Evolutionary conservation across 2,888 invertebrate genomes (phyloP).

Genomic region (Lycia hirtaria): DNA sequence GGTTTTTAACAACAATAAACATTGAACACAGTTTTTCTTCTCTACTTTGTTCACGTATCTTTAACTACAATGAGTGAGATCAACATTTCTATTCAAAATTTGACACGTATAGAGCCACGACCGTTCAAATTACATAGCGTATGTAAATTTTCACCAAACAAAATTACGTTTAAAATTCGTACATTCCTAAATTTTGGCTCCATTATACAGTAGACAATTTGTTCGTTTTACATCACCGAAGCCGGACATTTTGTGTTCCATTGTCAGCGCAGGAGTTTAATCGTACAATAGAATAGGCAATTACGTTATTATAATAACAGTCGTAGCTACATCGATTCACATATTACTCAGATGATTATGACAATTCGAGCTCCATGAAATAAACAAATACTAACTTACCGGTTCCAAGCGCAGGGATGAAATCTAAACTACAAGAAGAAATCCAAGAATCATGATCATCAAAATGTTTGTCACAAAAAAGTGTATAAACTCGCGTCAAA

Average conservation of each 20-base stretch:
- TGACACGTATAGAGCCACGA: neutral
- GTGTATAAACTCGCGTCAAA: slow-evolving; percentile 62
- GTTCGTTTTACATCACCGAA: slow-evolving; percentile 33
- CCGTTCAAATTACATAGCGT: neutral
- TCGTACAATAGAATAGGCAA: slow-evolving; percentile 39
- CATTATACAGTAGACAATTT: slow-evolving; percentile 23
- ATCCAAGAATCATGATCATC: slow-evolving; percentile 60
- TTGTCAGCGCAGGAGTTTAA: slow-evolving; percentile 40
- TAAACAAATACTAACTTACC: slow-evolving; percentile 50
- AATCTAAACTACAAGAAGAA: slow-evolving; percentile 48
- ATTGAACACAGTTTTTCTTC: no score
- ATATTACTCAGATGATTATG: slow-evolving; percentile 30
- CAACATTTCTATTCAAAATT: neutral
- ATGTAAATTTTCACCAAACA: neutral
- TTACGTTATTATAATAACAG: slow-evolving; percentile 44
- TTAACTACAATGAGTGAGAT: no score
- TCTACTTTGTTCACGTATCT: no score
- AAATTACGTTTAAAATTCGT: slow-evolving; percentile 1
- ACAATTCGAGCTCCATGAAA: slow-evolving; percentile 22
- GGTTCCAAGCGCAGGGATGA: slow-evolving; percentile 35
- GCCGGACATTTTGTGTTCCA: slow-evolving; percentile 41
- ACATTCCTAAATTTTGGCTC: slow-evolving; percentile 18
- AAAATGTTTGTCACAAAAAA: slow-evolving; percentile 57
- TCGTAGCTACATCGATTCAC: slow-evolving; percentile 32
- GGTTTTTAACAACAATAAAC: no score